These are phyloP conservation scores for Nomada ruficornis DNA, from an alignment of 2,888 invertebrate species.

Conservation along the genomic window DNA sequence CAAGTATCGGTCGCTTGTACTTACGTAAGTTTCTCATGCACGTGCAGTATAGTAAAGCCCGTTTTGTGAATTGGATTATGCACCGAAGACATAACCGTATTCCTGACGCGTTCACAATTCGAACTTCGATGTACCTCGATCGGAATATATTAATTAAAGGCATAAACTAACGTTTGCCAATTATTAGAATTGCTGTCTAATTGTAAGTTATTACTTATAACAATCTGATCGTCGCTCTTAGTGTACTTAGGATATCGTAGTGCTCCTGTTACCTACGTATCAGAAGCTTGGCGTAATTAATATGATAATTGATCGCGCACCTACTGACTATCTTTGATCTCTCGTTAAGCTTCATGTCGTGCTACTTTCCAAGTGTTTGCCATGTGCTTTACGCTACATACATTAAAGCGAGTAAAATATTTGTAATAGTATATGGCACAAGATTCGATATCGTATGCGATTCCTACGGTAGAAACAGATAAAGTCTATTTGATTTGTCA, in stretches of 20 bases:
- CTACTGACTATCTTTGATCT: constrained; percentile 1
- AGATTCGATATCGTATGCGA: background rate
- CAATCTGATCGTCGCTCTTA: constrained; percentile 2
- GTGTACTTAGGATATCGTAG: background rate
- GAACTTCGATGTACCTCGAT: constrained; percentile 27
- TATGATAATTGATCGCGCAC: constrained; percentile 13
- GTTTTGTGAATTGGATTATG: constrained; percentile 51
- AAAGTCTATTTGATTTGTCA: constrained; percentile 25
- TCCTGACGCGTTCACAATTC: constrained; percentile 14
- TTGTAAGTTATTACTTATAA: background rate
- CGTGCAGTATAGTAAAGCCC: constrained; percentile 46
- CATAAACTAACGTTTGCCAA: background rate
- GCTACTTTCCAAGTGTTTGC: background rate
- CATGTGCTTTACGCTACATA: background rate
- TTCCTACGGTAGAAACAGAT: background rate
- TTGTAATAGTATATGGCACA: background rate
- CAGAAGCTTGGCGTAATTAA: constrained; percentile 10
- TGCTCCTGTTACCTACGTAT: background rate
- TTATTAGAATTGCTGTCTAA: background rate
- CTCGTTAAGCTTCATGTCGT: background rate
- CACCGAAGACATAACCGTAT: constrained; percentile 40
- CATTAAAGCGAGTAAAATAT: background rate
- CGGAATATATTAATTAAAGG: constrained; percentile 24
- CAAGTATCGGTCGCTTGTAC: constrained; percentile 3
- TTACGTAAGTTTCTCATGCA: constrained; percentile 47